These are phyloP conservation scores for Tinamus guttatus DNA, from an alignment of 2,113 vertebrate species.

Conservation along the genomic window DNA sequence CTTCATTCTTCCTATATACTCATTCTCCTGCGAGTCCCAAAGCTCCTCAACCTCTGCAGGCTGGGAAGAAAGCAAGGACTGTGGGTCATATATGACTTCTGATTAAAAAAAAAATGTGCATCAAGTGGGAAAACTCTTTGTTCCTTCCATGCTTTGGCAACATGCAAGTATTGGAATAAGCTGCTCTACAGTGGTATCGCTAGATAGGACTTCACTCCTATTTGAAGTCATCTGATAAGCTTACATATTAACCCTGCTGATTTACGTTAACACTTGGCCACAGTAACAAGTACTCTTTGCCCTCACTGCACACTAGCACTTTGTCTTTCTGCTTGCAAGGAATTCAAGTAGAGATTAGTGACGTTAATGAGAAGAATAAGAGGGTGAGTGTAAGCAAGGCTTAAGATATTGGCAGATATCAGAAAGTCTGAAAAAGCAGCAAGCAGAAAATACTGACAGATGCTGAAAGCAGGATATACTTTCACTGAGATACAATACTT, in stretches of 20 bases:
- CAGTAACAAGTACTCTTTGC: constrained; percentile 48
- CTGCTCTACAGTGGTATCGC: not conserved
- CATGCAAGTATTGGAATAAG: not conserved
- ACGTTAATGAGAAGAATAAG: constrained; percentile 49
- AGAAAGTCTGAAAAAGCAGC: not conserved
- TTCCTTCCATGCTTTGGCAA: not conserved
- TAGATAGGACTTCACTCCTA: not conserved
- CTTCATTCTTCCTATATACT: not conserved
- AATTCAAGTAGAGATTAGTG: constrained; percentile 49
- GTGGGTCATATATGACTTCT: not conserved
- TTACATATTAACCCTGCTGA: constrained; percentile 58
- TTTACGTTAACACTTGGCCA: constrained; percentile 50
- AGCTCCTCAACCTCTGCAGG: not conserved
- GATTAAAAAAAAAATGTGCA: not conserved
- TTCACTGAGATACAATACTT: not conserved
- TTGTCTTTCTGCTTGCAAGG: constrained; percentile 54
- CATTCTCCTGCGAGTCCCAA: not conserved
- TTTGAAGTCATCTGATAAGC: constrained; percentile 13
- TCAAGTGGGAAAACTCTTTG: not conserved
- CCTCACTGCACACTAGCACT: constrained; percentile 29
- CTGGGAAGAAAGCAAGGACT: not conserved
- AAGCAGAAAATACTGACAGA: constrained; percentile 32
- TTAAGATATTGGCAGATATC: not conserved
- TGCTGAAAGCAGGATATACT: not conserved
- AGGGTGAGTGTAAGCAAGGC: constrained; percentile 6